phyloP scores from a whole-genome alignment of 1,140 invertebrate species.

The Meloidogyne exigua region DNA sequence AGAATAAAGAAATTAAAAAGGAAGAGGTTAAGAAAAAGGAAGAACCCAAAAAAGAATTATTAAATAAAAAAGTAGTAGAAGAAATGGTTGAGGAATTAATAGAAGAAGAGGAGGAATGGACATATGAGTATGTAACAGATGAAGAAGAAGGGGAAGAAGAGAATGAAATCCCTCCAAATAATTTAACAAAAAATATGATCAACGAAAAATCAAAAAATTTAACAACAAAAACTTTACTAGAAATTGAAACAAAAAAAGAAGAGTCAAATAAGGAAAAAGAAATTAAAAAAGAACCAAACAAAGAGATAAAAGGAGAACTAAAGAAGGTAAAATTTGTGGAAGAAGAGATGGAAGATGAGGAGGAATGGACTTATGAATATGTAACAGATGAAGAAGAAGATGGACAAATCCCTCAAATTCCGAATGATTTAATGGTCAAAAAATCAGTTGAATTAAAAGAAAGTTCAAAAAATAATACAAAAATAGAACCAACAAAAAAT shows the following conservation, averaged over 20 bases:
- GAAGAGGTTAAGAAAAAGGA: background rate
- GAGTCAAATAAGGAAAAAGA: background rate
- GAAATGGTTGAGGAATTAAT: background rate
- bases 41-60: background rate
- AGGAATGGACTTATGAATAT: slow-evolving; percentile 36
- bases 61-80: slow-evolving; percentile 21
- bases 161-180: slow-evolving; percentile 21
- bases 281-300: background rate
- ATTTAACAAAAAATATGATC: background rate
- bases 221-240: background rate
- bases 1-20: background rate
- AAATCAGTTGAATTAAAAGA: background rate
- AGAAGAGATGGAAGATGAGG: slow-evolving; percentile 23
- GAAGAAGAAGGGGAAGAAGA: slow-evolving; percentile 27
- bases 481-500: background rate
- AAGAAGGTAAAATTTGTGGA: slow-evolving; percentile 22
- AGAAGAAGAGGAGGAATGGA: slow-evolving; percentile 20
- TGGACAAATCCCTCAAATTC: background rate
- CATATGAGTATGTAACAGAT: slow-evolving; percentile 18
- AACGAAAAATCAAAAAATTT: background rate
- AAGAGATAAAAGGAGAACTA: slow-evolving; percentile 9
- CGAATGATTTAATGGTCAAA: background rate
- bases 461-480: too few relatives aligned
- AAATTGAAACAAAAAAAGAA: slow-evolving; percentile 6
- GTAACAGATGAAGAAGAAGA: slow-evolving; percentile 31